Evolutionary conservation across 2,113 vertebrate species (phyloP).

Genomic region (Strix aluco): DNA sequence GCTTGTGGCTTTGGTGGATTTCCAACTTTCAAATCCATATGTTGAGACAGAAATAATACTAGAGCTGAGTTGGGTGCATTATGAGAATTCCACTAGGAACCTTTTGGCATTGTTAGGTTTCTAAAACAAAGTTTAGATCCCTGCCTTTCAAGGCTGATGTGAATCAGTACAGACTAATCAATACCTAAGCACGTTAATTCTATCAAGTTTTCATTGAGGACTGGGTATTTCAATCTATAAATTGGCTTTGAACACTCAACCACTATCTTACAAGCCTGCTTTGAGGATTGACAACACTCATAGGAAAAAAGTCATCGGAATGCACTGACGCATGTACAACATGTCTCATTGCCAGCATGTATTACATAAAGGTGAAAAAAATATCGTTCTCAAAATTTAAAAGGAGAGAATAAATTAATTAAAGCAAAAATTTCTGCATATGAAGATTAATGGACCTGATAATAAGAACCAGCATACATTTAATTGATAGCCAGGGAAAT

Average conservation of each 20-base stretch:
- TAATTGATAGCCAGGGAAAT: background rate
- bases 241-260: background rate
- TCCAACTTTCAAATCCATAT: background rate
- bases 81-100: background rate
- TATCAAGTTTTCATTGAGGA: background rate
- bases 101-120: background rate
- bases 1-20: background rate
- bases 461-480: background rate
- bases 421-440: background rate
- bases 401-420: background rate
- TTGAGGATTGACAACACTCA: background rate
- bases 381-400: background rate
- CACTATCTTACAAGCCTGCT: background rate
- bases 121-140: background rate
- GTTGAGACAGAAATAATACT: background rate
- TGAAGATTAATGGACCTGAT: background rate
- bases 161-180: background rate
- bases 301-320: fast-evolving
- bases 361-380: background rate
- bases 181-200: background rate
- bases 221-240: background rate
- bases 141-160: background rate
- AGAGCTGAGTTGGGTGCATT: background rate
- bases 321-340: background rate
- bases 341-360: background rate